Percentiles rank a stretch among this genome's conserved stretches.
These are phyloP conservation scores for Rotaria sp. DNA, from an alignment of 2,888 invertebrate species.

Conservation along the genomic window DNA sequence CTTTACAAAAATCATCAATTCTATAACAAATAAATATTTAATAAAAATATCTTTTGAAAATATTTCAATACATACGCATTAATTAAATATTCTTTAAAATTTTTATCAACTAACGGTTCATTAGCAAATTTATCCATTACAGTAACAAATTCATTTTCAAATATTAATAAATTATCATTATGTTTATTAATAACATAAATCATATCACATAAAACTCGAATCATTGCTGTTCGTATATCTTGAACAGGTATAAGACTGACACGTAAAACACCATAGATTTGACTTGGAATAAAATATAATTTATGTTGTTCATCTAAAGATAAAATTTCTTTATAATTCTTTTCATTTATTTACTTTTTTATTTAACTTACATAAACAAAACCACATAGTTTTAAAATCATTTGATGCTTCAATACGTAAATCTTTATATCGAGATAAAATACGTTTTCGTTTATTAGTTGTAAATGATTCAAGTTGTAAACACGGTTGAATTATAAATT, in stretches of 20 bases:
- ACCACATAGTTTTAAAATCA: conserved; percentile 40
- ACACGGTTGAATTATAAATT: conserved; percentile 72
- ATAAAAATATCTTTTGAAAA: too few relatives aligned
- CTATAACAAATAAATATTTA: not conserved
- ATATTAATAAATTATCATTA: not conserved
- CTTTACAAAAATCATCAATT: conserved; percentile 25
- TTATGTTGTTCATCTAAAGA: conserved; percentile 17
- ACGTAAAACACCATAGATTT: not conserved
- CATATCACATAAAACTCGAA: conserved; percentile 86
- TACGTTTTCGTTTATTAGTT: conserved; percentile 70
- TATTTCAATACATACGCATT: not conserved
- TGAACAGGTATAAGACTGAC: conserved; percentile 81
- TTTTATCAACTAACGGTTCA: not conserved
- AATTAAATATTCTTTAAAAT: conserved; percentile 6
- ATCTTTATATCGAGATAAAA: conserved; percentile 62
- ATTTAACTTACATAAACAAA: conserved; percentile 24
- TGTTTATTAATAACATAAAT: conserved; percentile 57
- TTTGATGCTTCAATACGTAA: conserved; percentile 30
- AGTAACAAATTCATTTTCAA: conserved; percentile 28
- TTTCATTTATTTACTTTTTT: too few relatives aligned
- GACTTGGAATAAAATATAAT: conserved; percentile 16
- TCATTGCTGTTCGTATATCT: conserved; percentile 75
- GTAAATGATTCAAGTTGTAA: conserved; percentile 74
- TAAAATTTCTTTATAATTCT: not conserved
- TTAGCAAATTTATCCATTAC: conserved; percentile 21